Evolutionary conservation across 2,888 invertebrate genomes (phyloP), one percentile per base, ranked within the genome.

Genomic region (Cerastis rubricosa): DNA sequence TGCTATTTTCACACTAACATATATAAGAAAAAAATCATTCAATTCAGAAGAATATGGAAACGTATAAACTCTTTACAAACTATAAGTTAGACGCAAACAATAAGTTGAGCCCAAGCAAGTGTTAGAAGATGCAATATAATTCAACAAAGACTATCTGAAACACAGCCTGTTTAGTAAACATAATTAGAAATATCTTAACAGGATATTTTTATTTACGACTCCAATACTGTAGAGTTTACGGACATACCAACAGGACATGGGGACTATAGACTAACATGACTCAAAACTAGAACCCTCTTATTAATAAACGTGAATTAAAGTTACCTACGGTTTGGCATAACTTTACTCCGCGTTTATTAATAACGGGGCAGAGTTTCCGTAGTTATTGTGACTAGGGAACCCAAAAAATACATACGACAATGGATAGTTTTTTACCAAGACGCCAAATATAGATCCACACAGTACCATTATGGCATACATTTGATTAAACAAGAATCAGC

Each of bases 401-500:
- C 43, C 29, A 61, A 47, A 68, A 77, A 76, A 51, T 45, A 43
- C 22, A 2, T 25, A 61, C 14, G 12, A n/a, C 29, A 67, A 19
- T n/a, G n/a, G 19, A 49, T 12, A 3, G 14, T 49, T 29, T 35
- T 43, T 64, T 35, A 47, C 19, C 6, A 43, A 43, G 9, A 40
- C 6, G 19, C 35, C 4, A 51, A 82, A 57, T 57, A 51, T 57
- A 54, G 9, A 69, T n/a, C 17, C 14, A 22, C 2, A 35, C 51
- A 70, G 22, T 40, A 19, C 8, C 0, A n/a, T 49, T 61, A 63
- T 66, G 25, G 45, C 49, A 65, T 25, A 70, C 49, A 51, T 43
- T 68, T 64, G 71, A 63, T 80, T 65, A 54, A 47, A 49, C 7
- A 29, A 66, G 25, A 61, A 51, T 35, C 25, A 47, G n/a, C 29